phyloP scores from a whole-genome alignment of 2,888 invertebrate species.

The Apamea sordens region DNA sequence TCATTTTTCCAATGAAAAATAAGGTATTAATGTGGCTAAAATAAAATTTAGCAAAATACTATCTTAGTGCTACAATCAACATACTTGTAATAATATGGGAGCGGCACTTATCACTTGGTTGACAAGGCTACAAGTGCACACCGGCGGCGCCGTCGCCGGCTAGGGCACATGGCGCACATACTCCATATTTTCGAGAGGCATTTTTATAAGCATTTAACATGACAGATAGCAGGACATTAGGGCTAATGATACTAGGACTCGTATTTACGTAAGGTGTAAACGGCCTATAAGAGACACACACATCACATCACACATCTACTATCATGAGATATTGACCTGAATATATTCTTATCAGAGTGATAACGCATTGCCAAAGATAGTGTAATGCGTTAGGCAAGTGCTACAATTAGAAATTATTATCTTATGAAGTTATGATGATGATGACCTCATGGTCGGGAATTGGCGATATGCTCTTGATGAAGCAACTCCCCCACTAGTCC shows the following conservation, averaged over 20 bases:
- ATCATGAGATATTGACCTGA: conserved; percentile 87
- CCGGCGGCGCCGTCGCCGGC: neutral
- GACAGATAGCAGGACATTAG: neutral
- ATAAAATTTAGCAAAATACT: conserved; percentile 55
- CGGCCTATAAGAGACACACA: neutral
- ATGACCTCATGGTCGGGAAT: conserved; percentile 64
- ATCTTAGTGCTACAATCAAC: conserved; percentile 53
- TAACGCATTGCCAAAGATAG: conserved; percentile 71
- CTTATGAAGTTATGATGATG: conserved; percentile 40
- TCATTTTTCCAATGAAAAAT: conserved; percentile 32
- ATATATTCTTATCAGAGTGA: conserved; percentile 82
- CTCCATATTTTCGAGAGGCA: neutral
- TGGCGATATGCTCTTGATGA: conserved; percentile 34
- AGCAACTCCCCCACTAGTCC: too few species aligned
- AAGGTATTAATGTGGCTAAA: conserved; percentile 26
- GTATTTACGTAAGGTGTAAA: conserved; percentile 21
- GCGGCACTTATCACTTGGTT: conserved; percentile 72
- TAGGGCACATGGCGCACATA: neutral
- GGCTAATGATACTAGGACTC: neutral
- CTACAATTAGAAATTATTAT: conserved; percentile 74
- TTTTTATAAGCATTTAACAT: neutral
- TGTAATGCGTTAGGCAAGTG: conserved; percentile 71
- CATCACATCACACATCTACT: conserved; percentile 65
- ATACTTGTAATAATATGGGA: conserved; percentile 58
- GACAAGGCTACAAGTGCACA: conserved; percentile 35